A percentile compares a stretch with the other conserved stretches of the same genome.
Evolutionary conservation across 2,888 invertebrate species (phyloP).

Genomic region (Oxycera nigricornis): DNA sequence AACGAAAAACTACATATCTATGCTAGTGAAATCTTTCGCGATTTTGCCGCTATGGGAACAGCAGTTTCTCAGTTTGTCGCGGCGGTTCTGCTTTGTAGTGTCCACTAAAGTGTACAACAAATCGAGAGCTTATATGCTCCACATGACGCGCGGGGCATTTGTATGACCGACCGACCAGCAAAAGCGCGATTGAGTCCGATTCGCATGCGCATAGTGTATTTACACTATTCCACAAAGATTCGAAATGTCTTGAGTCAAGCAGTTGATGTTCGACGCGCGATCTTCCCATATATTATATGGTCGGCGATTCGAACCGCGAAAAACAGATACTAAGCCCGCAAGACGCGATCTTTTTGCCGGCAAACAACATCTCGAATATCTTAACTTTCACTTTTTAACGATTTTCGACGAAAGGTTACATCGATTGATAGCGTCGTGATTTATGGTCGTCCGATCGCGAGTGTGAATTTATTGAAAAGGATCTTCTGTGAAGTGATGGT

Average conservation of each 20-base stretch:
- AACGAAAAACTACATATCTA: background rate
- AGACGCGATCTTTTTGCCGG: conserved; percentile 13
- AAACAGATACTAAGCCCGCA: background rate
- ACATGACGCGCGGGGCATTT: conserved; percentile 3
- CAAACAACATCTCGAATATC: conserved; percentile 25
- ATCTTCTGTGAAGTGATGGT: background rate
- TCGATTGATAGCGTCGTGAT: background rate
- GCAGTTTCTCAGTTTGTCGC: conserved; percentile 19
- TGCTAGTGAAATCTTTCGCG: conserved; percentile 4
- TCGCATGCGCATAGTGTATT: conserved; percentile 30
- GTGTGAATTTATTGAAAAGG: background rate
- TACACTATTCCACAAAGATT: background rate
- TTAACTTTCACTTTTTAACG: conserved; percentile 33
- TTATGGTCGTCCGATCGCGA: background rate
- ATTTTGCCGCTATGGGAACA: conserved; percentile 9
- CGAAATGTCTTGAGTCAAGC: conserved; percentile 14
- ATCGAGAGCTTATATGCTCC: background rate
- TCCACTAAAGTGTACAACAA: background rate
- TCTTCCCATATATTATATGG: too few relatives aligned
- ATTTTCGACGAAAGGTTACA: background rate
- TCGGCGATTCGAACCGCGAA: too few relatives aligned
- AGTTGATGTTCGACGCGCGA: conserved; percentile 24
- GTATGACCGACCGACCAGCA: too few relatives aligned
- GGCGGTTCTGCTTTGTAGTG: background rate
- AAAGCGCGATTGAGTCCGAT: conserved; percentile 22